Base-by-base conservation (phyloP, 1,140 invertebrate species). In the Platorchestia sp. region DNA sequence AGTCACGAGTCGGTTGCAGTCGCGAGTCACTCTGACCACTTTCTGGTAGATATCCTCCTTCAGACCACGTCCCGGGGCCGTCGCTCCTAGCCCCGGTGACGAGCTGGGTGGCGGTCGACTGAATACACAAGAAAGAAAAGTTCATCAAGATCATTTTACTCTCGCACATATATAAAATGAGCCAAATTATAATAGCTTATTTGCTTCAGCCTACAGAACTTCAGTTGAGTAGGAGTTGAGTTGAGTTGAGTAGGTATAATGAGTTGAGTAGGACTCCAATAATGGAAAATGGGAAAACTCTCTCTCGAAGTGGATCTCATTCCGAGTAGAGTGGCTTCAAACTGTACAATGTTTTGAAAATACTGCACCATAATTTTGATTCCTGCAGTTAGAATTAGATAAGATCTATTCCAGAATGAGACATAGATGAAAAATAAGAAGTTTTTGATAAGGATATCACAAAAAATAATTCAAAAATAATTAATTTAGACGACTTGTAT, bases 1-100 rank as follows among this genome's bases (percentile, higher is more conserved):
- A 14, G 99, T 99, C 0, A 98, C 98, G 98, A 99, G 98, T 0
- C 98, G 96, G 96, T 98, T 98, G 36, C 98, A 98, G 97, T 97
- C 98, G 51, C 97, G 97, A 96, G 98, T 98, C 96, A 99, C 98
- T 95, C 98, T 97, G 43, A 99, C 98, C 86, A 99, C 98, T 97
- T 99, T 98, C 97, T 99, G 99, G 96, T 99, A 97, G 40, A 98
- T 98, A 96, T 98, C 97, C 10, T 96, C 96, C 27, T 45, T 47
- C 0, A 93, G 7, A 10, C 40, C 19, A 6, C 43, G 5, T 44
- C 91, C 91, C 45, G 91, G 91, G 10, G 91, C 6, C 87, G 42
- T 14, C 36, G 43, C 91, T 6, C 43, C 91, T 0, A 45, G 43
- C 7, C 91, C 91, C 40, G 91, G 91, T 47, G 91, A 93, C 0